Evolutionary conservation across 2,797 vertebrate genomes (phyloP).

Genomic region (Heterohyrax brucei): DNA sequence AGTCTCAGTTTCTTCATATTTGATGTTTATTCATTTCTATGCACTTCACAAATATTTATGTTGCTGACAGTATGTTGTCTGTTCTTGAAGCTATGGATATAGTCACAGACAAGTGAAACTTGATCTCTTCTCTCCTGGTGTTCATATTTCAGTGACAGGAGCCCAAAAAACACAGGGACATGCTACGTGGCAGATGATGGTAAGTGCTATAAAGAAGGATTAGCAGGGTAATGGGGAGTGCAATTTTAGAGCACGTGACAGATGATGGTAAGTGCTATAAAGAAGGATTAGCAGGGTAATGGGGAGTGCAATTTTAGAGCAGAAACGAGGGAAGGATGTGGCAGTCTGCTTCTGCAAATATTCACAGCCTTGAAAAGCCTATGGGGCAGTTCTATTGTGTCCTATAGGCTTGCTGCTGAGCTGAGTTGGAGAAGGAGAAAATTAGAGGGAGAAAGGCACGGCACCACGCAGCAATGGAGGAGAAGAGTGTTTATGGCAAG

Average conservation of each 20-base stretch:
- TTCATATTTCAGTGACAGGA: not conserved
- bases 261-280: not conserved
- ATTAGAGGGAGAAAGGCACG: rapidly evolving
- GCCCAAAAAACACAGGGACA: not conserved
- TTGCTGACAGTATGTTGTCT: not conserved
- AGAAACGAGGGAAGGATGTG: not conserved
- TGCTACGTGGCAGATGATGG: not conserved
- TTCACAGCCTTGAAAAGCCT: not conserved
- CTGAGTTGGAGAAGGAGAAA: not conserved
- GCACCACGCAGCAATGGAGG: not conserved
- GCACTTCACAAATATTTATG: not conserved
- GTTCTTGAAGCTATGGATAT: not conserved
- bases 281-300: too few relatives aligned
- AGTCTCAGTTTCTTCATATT: not conserved
- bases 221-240: not conserved
- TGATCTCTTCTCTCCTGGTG: not conserved
- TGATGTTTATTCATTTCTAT: not conserved
- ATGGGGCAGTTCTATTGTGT: not conserved
- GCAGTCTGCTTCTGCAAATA: not conserved
- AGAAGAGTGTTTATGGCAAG: not conserved
- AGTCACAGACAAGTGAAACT: not conserved
- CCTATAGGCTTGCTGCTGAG: not conserved
- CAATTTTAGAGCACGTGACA: rapidly evolving
- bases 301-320: not conserved
- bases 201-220: too few relatives aligned